Conservation (phyloP, 2,888 invertebrate species). For the Drosophila dives region DNA sequence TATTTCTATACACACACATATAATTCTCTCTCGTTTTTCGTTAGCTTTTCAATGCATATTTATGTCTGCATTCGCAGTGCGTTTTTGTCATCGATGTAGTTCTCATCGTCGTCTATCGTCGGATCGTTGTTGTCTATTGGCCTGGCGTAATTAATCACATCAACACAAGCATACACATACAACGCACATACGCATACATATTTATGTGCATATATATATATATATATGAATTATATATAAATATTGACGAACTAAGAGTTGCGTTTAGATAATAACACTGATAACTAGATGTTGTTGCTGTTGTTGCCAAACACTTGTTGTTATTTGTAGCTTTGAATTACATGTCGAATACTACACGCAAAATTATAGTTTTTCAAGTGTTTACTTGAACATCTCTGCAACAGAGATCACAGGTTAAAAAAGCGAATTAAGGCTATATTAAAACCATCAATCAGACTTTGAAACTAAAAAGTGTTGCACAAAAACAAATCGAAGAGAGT, state of each 20-base stretch:
- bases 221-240: not conserved
- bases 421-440: not conserved
- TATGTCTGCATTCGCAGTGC: slow-evolving; percentile 35
- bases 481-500: not conserved
- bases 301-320: not conserved
- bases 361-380: slow-evolving; percentile 25
- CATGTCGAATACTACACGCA: slow-evolving; percentile 23
- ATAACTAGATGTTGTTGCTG: slow-evolving; percentile 2
- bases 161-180: not conserved
- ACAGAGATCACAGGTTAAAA: not conserved
- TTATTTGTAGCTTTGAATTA: slow-evolving; percentile 16
- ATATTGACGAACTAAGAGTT: not conserved
- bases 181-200: not conserved
- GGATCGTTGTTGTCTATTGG: slow-evolving; percentile 11
- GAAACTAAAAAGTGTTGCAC: not conserved
- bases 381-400: slow-evolving; percentile 4
- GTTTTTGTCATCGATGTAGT: slow-evolving; percentile 22
- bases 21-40: slow-evolving; percentile 1
- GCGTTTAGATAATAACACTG: not conserved
- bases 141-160: slow-evolving; percentile 2
- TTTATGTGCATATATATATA: not conserved
- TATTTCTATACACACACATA: not conserved
- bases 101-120: slow-evolving; percentile 6
- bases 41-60: slow-evolving; percentile 3
- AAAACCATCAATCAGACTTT: not conserved